These are phyloP conservation scores for Okapia johnstoni DNA, from an alignment of 2,113 vertebrate species.

Conservation along the genomic window DNA sequence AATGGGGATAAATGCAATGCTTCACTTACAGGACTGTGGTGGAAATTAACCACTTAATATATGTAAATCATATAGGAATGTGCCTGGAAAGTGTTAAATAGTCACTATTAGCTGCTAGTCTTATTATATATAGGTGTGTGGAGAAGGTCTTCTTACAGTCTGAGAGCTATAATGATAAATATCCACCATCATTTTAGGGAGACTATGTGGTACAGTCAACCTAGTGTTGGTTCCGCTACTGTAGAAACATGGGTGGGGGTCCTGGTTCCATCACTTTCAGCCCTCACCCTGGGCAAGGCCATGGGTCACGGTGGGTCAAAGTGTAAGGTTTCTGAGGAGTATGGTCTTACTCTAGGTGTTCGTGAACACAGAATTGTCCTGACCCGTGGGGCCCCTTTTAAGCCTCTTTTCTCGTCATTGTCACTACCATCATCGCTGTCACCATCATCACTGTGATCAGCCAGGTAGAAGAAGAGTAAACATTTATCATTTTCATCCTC, in stretches of 20 bases:
- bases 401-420: not conserved
- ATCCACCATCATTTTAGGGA: not conserved
- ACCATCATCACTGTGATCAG: not conserved
- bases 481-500: not conserved
- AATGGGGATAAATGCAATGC: not conserved
- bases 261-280: not conserved
- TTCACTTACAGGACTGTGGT: not conserved
- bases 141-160: not conserved
- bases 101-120: not conserved
- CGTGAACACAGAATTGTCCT: not conserved
- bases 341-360: not conserved
- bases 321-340: not conserved
- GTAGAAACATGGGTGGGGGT: not conserved
- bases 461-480: not conserved
- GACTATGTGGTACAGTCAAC: not conserved
- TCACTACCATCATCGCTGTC: not conserved
- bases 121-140: not conserved
- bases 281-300: not conserved
- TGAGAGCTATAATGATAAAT: not conserved
- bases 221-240: not conserved
- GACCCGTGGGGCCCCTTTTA: not conserved
- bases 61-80: not conserved
- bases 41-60: not conserved
- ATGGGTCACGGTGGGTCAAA: not conserved
- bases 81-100: not conserved